Percentiles rank a stretch among this genome's conserved stretches.
Evolutionary conservation across 2,797 vertebrate species (phyloP).

Genomic region (Paguma larvata): DNA sequence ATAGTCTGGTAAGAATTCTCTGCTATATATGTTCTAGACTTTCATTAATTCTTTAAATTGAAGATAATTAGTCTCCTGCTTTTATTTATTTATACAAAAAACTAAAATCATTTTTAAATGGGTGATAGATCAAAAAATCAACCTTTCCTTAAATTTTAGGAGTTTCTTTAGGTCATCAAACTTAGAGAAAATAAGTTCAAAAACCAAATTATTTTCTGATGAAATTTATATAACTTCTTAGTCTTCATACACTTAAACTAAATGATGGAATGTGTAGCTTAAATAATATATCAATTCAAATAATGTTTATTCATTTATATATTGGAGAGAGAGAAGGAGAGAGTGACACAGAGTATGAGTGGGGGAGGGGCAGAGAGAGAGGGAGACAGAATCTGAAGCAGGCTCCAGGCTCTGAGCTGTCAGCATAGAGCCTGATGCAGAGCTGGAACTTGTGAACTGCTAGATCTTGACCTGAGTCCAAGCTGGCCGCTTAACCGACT

Average conservation of each 20-base stretch:
- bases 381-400: too few species aligned
- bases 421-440: too few species aligned
- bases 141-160: not conserved
- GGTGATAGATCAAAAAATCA: not conserved
- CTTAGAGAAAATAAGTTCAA: constrained; percentile 3
- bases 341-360: too few species aligned
- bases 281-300: not conserved
- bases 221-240: constrained; percentile 18
- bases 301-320: too few species aligned
- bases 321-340: too few species aligned
- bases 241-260: not conserved
- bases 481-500: too few species aligned
- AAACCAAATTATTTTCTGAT: not conserved
- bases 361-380: too few species aligned
- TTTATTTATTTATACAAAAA: not conserved
- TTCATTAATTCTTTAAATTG: not conserved
- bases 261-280: not conserved
- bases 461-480: too few species aligned
- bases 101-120: not conserved
- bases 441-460: too few species aligned
- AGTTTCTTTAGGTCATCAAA: constrained; percentile 1
- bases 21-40: not conserved
- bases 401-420: too few species aligned
- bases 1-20: constrained; percentile 21
- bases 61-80: not conserved